phyloP scores from a whole-genome alignment of 2,888 invertebrate species.

The Nymphalis c-album region DNA sequence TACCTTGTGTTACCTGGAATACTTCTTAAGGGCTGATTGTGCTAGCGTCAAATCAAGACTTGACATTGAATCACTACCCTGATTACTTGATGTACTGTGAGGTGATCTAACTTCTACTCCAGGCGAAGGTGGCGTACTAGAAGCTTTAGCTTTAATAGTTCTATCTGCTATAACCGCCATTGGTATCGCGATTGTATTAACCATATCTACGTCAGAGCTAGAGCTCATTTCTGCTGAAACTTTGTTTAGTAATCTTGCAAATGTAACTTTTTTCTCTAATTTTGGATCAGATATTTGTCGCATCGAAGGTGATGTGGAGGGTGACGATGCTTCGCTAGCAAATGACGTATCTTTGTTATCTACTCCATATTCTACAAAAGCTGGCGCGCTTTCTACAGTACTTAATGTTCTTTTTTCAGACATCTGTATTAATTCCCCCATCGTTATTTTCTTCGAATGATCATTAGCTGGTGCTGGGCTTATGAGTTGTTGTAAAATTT shows the following conservation, averaged over 20 bases:
- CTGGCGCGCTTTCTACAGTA: slow-evolving; percentile 75
- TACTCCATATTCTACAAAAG: slow-evolving; percentile 70
- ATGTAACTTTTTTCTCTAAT: slow-evolving; percentile 89
- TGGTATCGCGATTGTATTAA: slow-evolving; percentile 75
- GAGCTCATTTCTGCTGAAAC: slow-evolving; percentile 90
- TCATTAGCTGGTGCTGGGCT: slow-evolving; percentile 85
- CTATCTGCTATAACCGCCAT: slow-evolving; percentile 73
- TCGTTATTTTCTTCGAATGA: slow-evolving; percentile 83
- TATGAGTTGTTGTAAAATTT: slow-evolving; percentile 89
- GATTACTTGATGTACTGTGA: slow-evolving; percentile 88
- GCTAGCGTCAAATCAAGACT: slow-evolving; percentile 86
- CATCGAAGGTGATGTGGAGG: slow-evolving; percentile 80
- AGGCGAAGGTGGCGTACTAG: slow-evolving; percentile 84
- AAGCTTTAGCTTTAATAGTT: slow-evolving; percentile 67
- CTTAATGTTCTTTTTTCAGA: slow-evolving; percentile 82
- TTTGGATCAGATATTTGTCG: slow-evolving; percentile 84
- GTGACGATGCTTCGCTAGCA: slow-evolving; percentile 75
- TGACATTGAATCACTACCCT: slow-evolving; percentile 89
- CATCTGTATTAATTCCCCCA: slow-evolving; percentile 88
- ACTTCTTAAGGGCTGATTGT: slow-evolving; percentile 81
- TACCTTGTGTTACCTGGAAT: slow-evolving; percentile 58
- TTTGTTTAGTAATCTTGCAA: slow-evolving; percentile 87
- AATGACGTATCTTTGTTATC: slow-evolving; percentile 84
- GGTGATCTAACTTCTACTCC: slow-evolving; percentile 82
- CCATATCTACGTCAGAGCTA: slow-evolving; percentile 85